Evolutionary conservation across 1,140 invertebrate genomes (phyloP).

Genomic region (fruit fly (Drosophila melanogaster)): Release_6_plus_ISO1_MT NT_033777.3:13717501-13718000

Average conservation of each 20-base stretch:
- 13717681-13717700: conserved; percentile 99
- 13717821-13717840: conserved; percentile 99
- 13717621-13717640: conserved; percentile 99
- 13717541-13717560: conserved; percentile 89
- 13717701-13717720: conserved; percentile 98
- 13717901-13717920: conserved; percentile 98
- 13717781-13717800: conserved; percentile 98
- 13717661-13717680: conserved; percentile 98
- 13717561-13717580: conserved; percentile 98
- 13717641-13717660: conserved; percentile 99
- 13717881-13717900: conserved; percentile 98
- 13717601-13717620: conserved; percentile 90
- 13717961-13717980: conserved; percentile 93
- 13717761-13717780: conserved; percentile 99
- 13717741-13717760: conserved; percentile 99
- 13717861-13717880: conserved; percentile 98
- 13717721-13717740: conserved; percentile 97
- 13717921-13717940: conserved; percentile 99
- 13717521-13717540: conserved; percentile 17
- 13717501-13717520: conserved; percentile 4
- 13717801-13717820: conserved; percentile 99
- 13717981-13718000: conserved; percentile 98
- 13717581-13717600: conserved; percentile 98
- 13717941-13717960: conserved; percentile 96
- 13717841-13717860: conserved; percentile 99